A percentile compares a stretch with the other conserved stretches of the same genome.
Conservation (phyloP, 2,888 invertebrate genomes). For the Timandra comae region DNA sequence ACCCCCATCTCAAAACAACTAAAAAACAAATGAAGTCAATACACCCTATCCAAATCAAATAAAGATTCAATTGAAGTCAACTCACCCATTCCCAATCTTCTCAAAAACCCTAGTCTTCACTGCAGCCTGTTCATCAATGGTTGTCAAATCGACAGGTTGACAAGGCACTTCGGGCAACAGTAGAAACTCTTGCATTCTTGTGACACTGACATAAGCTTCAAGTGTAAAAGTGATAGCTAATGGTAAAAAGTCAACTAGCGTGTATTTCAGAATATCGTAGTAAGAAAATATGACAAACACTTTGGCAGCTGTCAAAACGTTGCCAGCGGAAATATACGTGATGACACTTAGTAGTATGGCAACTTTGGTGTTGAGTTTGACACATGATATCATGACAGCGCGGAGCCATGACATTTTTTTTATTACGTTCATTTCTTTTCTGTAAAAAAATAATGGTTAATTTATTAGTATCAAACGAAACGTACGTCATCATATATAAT, state of each 20-base stretch:
- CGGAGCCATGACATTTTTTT: conserved; percentile 81
- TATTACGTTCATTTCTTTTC: conserved; percentile 82
- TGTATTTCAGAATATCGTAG: conserved; percentile 86
- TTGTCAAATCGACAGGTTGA: conserved; percentile 48
- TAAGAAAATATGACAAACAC: conserved; percentile 88
- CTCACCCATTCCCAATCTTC: conserved; percentile 68
- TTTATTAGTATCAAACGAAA: too few species aligned
- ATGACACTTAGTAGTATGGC: conserved; percentile 86
- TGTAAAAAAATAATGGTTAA: conserved; percentile 33
- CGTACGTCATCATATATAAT: too few species aligned
- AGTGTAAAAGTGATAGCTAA: conserved; percentile 85
- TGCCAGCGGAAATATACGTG: conserved; percentile 79
- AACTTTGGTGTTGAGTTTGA: conserved; percentile 86
- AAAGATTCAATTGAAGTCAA: too few species aligned
- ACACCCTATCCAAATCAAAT: too few species aligned
- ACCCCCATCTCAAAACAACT: too few species aligned
- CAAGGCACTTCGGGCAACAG: conserved; percentile 57
- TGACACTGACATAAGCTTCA: conserved; percentile 85
- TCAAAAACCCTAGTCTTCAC: conserved; percentile 52
- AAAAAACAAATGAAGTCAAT: too few species aligned
- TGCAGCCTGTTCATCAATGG: conserved; percentile 44
- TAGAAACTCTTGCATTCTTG: conserved; percentile 82
- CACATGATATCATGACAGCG: conserved; percentile 82
- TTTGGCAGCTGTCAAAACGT: conserved; percentile 83
- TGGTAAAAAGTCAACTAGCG: conserved; percentile 88